Evolutionary conservation across 1,140 invertebrate genomes (phyloP).

Genomic region (Caenorhabditis tropicalis): DNA sequence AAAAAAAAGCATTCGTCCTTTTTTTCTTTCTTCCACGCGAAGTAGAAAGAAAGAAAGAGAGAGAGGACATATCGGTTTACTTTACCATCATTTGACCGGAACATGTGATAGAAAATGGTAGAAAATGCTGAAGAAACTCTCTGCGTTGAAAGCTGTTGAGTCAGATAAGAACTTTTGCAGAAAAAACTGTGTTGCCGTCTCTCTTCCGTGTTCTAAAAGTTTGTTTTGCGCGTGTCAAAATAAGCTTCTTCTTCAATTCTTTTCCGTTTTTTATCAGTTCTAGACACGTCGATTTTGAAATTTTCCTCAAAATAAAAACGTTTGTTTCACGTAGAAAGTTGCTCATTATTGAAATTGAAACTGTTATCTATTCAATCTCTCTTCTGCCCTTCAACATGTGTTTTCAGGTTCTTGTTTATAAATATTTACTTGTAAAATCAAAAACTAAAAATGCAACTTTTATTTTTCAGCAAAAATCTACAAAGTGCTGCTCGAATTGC

Average conservation of each 20-base stretch:
- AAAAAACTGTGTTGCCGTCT: neutral
- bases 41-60: too few species aligned
- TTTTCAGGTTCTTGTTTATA: neutral
- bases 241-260: neutral
- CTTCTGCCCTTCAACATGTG: neutral
- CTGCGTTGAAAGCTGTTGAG: too few species aligned
- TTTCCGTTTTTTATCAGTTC: conserved; percentile 9
- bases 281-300: neutral
- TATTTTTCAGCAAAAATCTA: neutral
- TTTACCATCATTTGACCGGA: conserved; percentile 34
- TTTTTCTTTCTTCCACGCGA: conserved; percentile 1
- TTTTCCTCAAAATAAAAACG: neutral
- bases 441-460: neutral
- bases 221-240: neutral
- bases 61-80: conserved; percentile 28
- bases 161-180: neutral
- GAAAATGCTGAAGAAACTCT: neutral
- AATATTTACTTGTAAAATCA: neutral
- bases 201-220: neutral
- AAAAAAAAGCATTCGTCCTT: neutral
- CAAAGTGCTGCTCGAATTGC: neutral
- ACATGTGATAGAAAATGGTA: neutral
- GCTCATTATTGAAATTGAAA: neutral
- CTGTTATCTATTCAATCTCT: neutral
- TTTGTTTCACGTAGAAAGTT: neutral